Conservation (phyloP, 2,888 invertebrate species). For the Cephus pygmeus region DNA sequence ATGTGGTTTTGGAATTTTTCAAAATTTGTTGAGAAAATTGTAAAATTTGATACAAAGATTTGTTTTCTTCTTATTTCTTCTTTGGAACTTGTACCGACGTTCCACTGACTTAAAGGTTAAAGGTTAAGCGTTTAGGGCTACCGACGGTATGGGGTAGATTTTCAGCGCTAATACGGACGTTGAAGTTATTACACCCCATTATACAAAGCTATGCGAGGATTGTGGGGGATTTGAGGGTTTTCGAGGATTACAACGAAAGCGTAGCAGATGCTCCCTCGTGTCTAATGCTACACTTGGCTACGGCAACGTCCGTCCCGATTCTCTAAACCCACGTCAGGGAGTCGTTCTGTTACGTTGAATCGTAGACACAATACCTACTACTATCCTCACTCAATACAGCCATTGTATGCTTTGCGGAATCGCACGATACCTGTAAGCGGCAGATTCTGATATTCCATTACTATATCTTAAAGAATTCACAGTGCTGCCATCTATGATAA, state of each 20-base stretch:
- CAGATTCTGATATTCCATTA: slow-evolving; percentile 58
- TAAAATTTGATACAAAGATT: not conserved
- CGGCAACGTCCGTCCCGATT: slow-evolving; percentile 30
- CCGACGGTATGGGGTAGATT: not conserved
- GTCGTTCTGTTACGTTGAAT: slow-evolving; percentile 46
- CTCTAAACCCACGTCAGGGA: slow-evolving; percentile 29
- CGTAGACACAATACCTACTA: slow-evolving; percentile 58
- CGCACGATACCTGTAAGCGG: slow-evolving; percentile 54
- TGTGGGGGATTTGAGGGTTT: slow-evolving; percentile 51
- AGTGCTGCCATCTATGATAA: not conserved
- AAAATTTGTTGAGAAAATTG: not conserved
- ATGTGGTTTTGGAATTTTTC: too few species aligned
- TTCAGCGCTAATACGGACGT: slow-evolving; percentile 42
- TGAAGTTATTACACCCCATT: slow-evolving; percentile 50
- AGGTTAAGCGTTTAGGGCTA: slow-evolving; percentile 32
- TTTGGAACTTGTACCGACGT: not conserved
- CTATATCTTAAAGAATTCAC: slow-evolving; percentile 12
- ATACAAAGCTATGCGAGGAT: slow-evolving; percentile 40
- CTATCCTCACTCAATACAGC: slow-evolving; percentile 42
- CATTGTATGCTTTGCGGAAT: slow-evolving; percentile 47
- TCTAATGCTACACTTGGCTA: slow-evolving; percentile 13
- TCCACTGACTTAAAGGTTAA: not conserved
- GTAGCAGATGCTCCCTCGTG: slow-evolving; percentile 52
- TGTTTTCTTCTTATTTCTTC: not conserved
- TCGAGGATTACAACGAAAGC: slow-evolving; percentile 52